Percentiles rank a stretch among this genome's conserved stretches.
These are phyloP conservation scores for Diphyllodes magnificus DNA, from an alignment of 2,113 vertebrate species.

Conservation along the genomic window DNA sequence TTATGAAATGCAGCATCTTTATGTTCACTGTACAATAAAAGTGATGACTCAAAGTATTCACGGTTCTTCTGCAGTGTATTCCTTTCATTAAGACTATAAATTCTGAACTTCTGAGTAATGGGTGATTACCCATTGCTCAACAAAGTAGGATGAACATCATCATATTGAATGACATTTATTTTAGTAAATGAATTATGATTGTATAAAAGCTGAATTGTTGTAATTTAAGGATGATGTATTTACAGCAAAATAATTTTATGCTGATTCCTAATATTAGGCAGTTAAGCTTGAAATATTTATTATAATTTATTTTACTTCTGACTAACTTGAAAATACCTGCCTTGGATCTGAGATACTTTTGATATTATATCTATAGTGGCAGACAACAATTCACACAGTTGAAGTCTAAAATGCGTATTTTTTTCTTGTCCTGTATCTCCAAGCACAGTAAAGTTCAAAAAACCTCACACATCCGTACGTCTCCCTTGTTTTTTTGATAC, in stretches of 20 bases:
- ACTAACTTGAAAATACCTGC: background rate
- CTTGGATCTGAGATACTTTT: background rate
- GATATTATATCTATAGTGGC: background rate
- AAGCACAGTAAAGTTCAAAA: background rate
- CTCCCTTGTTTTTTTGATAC: background rate
- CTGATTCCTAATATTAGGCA: background rate
- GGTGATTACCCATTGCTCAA: background rate
- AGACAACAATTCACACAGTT: background rate
- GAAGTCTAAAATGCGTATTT: background rate
- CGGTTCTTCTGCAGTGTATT: background rate
- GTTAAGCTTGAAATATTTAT: background rate
- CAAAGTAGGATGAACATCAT: background rate
- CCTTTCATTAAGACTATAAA: background rate
- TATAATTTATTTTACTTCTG: background rate
- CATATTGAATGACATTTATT: background rate
- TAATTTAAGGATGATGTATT: background rate
- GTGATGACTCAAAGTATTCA: background rate
- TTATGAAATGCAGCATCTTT: background rate
- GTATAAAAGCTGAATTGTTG: background rate
- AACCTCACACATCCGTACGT: background rate
- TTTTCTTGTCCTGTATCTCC: background rate
- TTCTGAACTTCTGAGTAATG: background rate
- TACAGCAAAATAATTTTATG: background rate
- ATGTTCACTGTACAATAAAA: background rate
- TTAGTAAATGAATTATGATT: background rate